Evolutionary conservation across 1,140 invertebrate species (phyloP).

Genomic region (Cydia amplana): DNA sequence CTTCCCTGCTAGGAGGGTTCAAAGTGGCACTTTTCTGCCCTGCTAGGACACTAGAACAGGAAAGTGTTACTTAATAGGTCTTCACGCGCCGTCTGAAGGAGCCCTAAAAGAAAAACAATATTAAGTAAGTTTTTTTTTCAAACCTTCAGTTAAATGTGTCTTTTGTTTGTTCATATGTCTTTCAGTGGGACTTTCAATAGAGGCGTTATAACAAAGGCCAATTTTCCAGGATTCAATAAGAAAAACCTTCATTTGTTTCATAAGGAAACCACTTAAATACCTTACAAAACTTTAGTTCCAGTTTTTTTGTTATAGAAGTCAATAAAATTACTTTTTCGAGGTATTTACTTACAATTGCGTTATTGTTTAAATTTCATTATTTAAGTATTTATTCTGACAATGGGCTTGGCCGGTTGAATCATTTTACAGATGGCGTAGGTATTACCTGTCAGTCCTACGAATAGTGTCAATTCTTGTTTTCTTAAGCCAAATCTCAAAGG

Average conservation of each 20-base stretch:
- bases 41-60: too few species aligned
- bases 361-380: background rate
- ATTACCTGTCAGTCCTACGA: too few species aligned
- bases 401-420: too few species aligned
- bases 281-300: background rate
- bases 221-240: background rate
- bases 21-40: too few species aligned
- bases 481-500: too few species aligned
- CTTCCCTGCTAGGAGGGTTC: too few species aligned
- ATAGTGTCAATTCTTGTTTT: too few species aligned
- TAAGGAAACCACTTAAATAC: background rate
- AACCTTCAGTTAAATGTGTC: background rate
- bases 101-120: background rate
- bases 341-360: background rate
- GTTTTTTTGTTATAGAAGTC: background rate
- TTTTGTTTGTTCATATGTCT: background rate
- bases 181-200: background rate
- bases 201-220: background rate
- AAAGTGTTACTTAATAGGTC: too few species aligned
- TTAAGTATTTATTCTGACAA: background rate
- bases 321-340: background rate
- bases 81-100: too few species aligned
- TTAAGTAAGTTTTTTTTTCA: background rate
- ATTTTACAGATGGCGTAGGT: too few species aligned
- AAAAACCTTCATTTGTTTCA: constrained; percentile 17